A percentile compares a stretch with the other conserved stretches of the same genome.
Evolutionary conservation across 1,140 invertebrate genomes (phyloP).

Genomic region (Neotoxoptera formosana): DNA sequence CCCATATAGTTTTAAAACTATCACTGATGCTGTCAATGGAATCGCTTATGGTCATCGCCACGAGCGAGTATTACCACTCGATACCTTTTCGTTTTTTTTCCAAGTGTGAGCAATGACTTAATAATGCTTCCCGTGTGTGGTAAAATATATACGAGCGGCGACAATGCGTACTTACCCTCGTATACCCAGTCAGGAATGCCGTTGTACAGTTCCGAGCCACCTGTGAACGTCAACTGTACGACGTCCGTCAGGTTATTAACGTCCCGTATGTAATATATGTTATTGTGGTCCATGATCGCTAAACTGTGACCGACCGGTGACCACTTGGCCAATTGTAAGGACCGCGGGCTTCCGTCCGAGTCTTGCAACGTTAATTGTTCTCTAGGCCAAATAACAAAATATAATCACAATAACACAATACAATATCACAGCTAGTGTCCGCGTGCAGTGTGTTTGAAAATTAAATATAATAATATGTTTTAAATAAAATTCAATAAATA

Average conservation of each 20-base stretch:
- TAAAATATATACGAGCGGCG: not conserved
- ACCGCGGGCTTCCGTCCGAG: slow-evolving; percentile 63
- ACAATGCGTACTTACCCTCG: slow-evolving; percentile 70
- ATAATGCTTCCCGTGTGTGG: not conserved
- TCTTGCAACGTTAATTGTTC: slow-evolving; percentile 60
- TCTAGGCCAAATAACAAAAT: slow-evolving; percentile 53
- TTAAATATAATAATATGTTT: not conserved
- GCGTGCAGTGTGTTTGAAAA: not conserved
- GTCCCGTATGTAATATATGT: slow-evolving; percentile 74
- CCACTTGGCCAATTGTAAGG: slow-evolving; percentile 67
- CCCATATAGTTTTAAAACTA: too few species aligned
- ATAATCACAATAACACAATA: not conserved
- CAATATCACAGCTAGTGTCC: not conserved
- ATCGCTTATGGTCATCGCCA: too few species aligned
- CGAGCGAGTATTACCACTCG: too few species aligned
- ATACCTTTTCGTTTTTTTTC: too few species aligned
- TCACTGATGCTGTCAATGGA: too few species aligned
- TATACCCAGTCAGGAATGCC: slow-evolving; percentile 84
- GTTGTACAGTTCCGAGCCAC: slow-evolving; percentile 70
- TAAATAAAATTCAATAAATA: not conserved
- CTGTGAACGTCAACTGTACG: not conserved
- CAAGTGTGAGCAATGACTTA: too few species aligned
- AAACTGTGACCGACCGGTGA: slow-evolving; percentile 74
- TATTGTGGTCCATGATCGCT: slow-evolving; percentile 81
- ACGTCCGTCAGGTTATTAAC: slow-evolving; percentile 66